These are phyloP conservation scores for Periophthalmus modestus DNA, from an alignment of 2,113 vertebrate species.

Conservation along the genomic window DNA sequence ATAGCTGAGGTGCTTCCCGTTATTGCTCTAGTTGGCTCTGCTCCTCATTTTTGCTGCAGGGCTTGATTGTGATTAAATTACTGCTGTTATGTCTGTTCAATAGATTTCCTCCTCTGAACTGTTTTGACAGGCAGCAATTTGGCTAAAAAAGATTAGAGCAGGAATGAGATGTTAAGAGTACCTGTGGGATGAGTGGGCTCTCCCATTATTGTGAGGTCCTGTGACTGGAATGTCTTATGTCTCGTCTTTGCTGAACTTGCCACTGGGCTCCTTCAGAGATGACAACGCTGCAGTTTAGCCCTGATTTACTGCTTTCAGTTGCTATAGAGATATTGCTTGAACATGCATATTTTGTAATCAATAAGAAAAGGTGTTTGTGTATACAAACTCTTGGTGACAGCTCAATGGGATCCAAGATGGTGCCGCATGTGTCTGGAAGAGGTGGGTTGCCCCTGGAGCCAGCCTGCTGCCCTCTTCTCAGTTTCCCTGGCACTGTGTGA, in stretches of 20 bases:
- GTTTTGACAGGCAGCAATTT: slow-evolving; percentile 73
- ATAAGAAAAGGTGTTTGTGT: slow-evolving; percentile 32
- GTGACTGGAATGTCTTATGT: slow-evolving; percentile 62
- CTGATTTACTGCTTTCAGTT: slow-evolving; percentile 44
- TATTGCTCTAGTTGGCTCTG: slow-evolving; percentile 40
- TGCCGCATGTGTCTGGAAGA: slow-evolving; percentile 16
- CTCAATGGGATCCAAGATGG: slow-evolving; percentile 32
- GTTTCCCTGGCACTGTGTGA: slow-evolving; percentile 45
- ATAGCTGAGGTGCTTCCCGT: not conserved
- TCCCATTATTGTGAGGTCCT: slow-evolving; percentile 62
- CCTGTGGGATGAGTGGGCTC: slow-evolving; percentile 54
- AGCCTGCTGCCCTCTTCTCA: slow-evolving; percentile 43
- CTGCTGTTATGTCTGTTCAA: slow-evolving; percentile 61
- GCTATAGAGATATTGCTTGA: slow-evolving; percentile 48
- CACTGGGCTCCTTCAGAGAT: slow-evolving; percentile 18
- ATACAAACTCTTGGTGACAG: slow-evolving; percentile 24
- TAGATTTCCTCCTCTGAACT: slow-evolving; percentile 60
- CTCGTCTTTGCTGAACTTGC: slow-evolving; percentile 31
- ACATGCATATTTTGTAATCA: slow-evolving; percentile 43
- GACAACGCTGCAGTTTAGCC: slow-evolving; percentile 18
- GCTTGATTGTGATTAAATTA: slow-evolving; percentile 66
- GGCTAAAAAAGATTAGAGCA: slow-evolving; percentile 61
- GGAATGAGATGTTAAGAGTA: slow-evolving; percentile 64
- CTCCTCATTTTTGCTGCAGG: slow-evolving; percentile 48
- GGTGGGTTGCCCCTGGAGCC: slow-evolving; percentile 47